Base-by-base conservation (phyloP, 2,888 invertebrate species). In the Drosophila ezoana region DNA sequence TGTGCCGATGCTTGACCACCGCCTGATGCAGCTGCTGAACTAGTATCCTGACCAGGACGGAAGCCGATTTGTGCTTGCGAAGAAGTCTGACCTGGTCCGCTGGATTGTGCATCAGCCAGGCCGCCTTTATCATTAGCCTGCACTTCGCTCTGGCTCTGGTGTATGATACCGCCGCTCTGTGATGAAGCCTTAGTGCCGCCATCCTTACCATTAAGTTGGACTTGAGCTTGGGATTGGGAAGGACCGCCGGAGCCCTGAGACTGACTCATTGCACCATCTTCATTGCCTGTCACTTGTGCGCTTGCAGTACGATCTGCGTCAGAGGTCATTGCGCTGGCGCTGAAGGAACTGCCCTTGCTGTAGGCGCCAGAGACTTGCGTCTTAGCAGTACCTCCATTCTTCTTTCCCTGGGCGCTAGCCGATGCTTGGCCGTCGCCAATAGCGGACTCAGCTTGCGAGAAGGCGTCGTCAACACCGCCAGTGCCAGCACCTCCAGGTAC, bases 21-120 rank as follows among this genome's bases (percentile, higher is more conserved):
- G 60, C 94, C 94, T 86, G 95, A 95, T 4, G 95, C 95, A 72
- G 94, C 93, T 13, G 88, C 77, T 11, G 93, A 93, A 4, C 74
- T 78, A 37, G 69, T 81, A 5, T 95, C 95, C 63, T 94, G 93
- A 60, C 95, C 94, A 0, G 97, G 97, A 54, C 95, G 95, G 89
- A 97, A 97, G 1, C 97, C 97, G 67, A 97, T 97, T 92, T 97
- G 97, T 3, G 97, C 97, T 93, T 97, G 97, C 35, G 97, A 97
- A 0, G 96, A 96, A 1, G 97, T 97, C 83, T 95, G 96, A 4
- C 97, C 97, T 3, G 96, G 95, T 0, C 97, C 97, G 84, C 95
- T 95, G 0, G 97, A 96, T 93, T 97, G 97, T 0, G 97, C 96
- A 90, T 97, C 97, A 2, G 97, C 96, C 93, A 96, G 94, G 4